Percentiles rank a stretch among this genome's conserved stretches.
phyloP scores from a whole-genome alignment of 2,113 vertebrate genomes.

The Montifringilla adamsi region DNA sequence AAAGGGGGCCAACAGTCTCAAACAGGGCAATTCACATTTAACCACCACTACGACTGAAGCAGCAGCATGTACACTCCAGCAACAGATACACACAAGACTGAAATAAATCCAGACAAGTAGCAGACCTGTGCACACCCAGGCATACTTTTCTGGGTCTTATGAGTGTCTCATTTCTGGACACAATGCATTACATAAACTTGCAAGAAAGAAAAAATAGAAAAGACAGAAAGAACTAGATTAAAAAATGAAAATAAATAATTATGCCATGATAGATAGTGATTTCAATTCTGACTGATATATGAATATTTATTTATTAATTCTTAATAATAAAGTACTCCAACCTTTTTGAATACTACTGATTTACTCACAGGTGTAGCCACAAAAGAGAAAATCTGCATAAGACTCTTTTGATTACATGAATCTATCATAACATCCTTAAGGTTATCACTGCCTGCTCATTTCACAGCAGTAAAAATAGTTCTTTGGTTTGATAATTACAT shows the following conservation, averaged over 20 bases:
- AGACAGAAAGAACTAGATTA: not conserved
- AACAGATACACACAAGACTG: not conserved
- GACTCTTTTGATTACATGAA: not conserved
- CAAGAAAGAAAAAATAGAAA: not conserved
- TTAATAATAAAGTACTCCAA: not conserved
- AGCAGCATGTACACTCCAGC: not conserved
- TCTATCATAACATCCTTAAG: not conserved
- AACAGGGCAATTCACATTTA: slow-evolving; percentile 9
- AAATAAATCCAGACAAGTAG: not conserved
- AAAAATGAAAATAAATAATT: not conserved
- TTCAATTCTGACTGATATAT: not conserved
- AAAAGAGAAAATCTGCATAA: not conserved
- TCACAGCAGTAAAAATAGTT: not conserved
- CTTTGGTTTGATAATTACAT: not conserved
- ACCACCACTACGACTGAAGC: not conserved
- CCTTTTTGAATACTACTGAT: not conserved
- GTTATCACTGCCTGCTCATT: not conserved
- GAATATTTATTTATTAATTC: not conserved
- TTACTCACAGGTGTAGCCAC: not conserved
- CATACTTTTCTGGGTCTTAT: not conserved
- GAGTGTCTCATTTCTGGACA: not conserved
- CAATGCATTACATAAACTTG: not conserved
- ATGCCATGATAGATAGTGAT: not conserved
- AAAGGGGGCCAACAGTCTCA: slow-evolving; percentile 25
- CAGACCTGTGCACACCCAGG: not conserved